Evolutionary conservation across 1,140 invertebrate genomes (phyloP).

Genomic region (Platyura marginata): DNA sequence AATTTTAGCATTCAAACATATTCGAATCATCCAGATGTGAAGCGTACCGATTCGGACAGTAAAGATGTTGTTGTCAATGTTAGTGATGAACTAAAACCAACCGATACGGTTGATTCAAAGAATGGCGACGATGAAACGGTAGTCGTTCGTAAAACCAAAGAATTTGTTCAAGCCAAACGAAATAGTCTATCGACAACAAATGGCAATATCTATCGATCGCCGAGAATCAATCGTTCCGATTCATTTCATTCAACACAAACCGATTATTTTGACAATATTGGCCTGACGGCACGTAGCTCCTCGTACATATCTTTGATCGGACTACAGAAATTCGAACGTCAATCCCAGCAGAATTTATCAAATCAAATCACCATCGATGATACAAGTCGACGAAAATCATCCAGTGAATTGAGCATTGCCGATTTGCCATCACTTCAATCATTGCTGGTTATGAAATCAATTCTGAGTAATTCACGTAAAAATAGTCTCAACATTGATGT

Average conservation of each 20-base stretch:
- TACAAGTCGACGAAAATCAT: conserved; percentile 10
- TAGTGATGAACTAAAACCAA: neutral
- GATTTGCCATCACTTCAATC: conserved; percentile 21
- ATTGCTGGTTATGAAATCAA: conserved; percentile 20
- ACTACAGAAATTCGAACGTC: neutral
- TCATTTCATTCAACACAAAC: conserved; percentile 14
- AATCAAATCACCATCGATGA: conserved; percentile 4
- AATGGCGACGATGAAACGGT: neutral
- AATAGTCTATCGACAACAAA: neutral
- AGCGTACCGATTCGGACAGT: neutral
- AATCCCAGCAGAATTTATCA: conserved; percentile 6
- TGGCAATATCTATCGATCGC: neutral
- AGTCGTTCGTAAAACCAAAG: neutral
- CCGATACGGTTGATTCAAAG: neutral
- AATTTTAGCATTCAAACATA: conserved; percentile 16
- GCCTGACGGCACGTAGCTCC: conserved; percentile 9
- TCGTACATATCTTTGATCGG: conserved; percentile 13
- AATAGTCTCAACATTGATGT: conserved; percentile 10
- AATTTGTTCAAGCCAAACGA: neutral
- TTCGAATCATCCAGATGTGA: neutral
- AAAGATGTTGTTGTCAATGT: neutral
- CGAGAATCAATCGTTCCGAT: conserved; percentile 8
- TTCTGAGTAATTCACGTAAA: conserved; percentile 16
- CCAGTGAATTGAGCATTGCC: conserved; percentile 21
- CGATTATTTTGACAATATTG: neutral